Evolutionary conservation across 2,113 vertebrate genomes (phyloP).

Genomic region (cattle (Bos taurus)): ARS-UCD2.0 NC_037332.1:47116501-47117000

Average conservation of each 20-base stretch:
- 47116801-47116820: not conserved
- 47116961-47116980: not conserved
- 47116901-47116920: not conserved
- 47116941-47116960: not conserved
- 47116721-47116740: not conserved
- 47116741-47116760: not conserved
- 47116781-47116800: not conserved
- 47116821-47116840: not conserved
- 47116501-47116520: too few species aligned
- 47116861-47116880: not conserved
- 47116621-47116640: too few species aligned
- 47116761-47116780: not conserved
- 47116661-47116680: too few species aligned
- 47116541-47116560: too few species aligned
- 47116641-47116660: too few species aligned
- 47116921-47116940: not conserved
- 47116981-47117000: not conserved
- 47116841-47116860: not conserved
- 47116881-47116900: not conserved
- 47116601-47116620: too few species aligned
- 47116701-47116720: too few species aligned
- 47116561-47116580: too few species aligned
- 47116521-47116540: too few species aligned
- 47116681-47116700: too few species aligned
- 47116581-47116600: too few species aligned